Percentiles rank a stretch among this genome's conserved stretches.
Conservation (phyloP, 2,797 vertebrate species). For the Thunnus albacares region DNA sequence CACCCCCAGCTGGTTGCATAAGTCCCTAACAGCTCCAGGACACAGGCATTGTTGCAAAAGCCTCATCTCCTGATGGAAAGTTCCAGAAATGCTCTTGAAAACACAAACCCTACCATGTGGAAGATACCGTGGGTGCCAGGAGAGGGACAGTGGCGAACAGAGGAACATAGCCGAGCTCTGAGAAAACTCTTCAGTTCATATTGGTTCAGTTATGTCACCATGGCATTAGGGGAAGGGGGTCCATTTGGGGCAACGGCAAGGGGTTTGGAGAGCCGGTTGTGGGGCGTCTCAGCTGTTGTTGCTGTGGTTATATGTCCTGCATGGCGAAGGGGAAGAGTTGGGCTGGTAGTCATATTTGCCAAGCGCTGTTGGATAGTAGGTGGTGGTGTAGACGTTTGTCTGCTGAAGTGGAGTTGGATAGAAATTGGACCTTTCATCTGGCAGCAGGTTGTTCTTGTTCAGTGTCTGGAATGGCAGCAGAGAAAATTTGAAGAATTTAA, state of each 20-base stretch:
- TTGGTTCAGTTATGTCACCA: constrained; percentile 58
- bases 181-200: constrained; percentile 54
- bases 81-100: constrained; percentile 58
- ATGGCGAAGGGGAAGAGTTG: constrained; percentile 94
- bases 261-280: constrained; percentile 31
- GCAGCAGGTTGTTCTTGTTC: constrained; percentile 98
- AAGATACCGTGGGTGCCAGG: constrained; percentile 45
- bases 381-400: constrained; percentile 98
- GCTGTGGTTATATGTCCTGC: constrained; percentile 95
- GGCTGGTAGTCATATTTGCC: constrained; percentile 97
- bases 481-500: not conserved
- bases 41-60: constrained; percentile 31
- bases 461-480: constrained; percentile 88
- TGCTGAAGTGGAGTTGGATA: constrained; percentile 93
- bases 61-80: constrained; percentile 57
- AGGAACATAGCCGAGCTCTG: constrained; percentile 55
- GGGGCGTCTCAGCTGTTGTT: constrained; percentile 91
- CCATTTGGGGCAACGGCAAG: constrained; percentile 20
- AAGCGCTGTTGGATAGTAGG: constrained; percentile 95
- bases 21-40: constrained; percentile 45
- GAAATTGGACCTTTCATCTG: constrained; percentile 96
- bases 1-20: constrained; percentile 40
- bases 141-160: constrained; percentile 28
- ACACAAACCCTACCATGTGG: constrained; percentile 61
- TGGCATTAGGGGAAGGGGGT: constrained; percentile 40